Evolutionary conservation across 1,140 invertebrate genomes (phyloP).

Genomic region (Trichogramma pretiosum): DNA sequence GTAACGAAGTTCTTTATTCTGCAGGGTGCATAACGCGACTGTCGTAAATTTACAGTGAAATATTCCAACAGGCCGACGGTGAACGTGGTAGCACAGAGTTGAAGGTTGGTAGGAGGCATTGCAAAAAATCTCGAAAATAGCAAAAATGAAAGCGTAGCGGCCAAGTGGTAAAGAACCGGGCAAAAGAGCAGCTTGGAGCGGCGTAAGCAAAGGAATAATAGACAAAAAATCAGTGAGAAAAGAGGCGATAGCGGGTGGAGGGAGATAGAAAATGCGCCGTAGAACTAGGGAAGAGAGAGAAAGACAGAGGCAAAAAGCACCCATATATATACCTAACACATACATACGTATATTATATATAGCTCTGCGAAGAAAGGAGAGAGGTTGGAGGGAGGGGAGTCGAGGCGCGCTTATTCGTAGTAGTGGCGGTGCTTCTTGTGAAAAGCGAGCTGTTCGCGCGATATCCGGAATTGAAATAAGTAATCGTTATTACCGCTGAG

Average conservation of each 20-base stretch:
- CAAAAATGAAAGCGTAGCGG: slow-evolving; percentile 1
- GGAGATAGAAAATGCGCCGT: neutral
- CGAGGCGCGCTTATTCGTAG: slow-evolving; percentile 4
- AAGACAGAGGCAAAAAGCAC: slow-evolving; percentile 2
- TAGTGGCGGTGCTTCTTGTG: neutral
- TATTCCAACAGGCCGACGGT: slow-evolving; percentile 4
- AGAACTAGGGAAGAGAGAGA: slow-evolving; percentile 4
- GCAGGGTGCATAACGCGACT: no score
- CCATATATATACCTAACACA: no score
- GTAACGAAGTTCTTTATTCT: no score
- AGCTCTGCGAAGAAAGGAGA: neutral
- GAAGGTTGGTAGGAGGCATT: no score
- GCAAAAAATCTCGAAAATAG: slow-evolving; percentile 8
- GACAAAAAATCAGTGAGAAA: neutral
- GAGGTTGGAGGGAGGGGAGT: no score
- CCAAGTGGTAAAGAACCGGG: neutral
- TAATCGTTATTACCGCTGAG: slow-evolving; percentile 15
- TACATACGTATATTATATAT: no score
- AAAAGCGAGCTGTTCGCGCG: slow-evolving; percentile 3
- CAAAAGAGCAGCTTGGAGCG: neutral
- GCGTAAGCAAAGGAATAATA: slow-evolving; percentile 2
- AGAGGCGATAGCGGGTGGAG: neutral
- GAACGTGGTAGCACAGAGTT: neutral
- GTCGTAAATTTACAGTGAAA: slow-evolving; percentile 10
- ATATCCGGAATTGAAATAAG: slow-evolving; percentile 18